Evolutionary conservation across 2,888 invertebrate species (phyloP), one percentile per base, ranked within the genome.

Genomic region (Drosophila lacicola): DNA sequence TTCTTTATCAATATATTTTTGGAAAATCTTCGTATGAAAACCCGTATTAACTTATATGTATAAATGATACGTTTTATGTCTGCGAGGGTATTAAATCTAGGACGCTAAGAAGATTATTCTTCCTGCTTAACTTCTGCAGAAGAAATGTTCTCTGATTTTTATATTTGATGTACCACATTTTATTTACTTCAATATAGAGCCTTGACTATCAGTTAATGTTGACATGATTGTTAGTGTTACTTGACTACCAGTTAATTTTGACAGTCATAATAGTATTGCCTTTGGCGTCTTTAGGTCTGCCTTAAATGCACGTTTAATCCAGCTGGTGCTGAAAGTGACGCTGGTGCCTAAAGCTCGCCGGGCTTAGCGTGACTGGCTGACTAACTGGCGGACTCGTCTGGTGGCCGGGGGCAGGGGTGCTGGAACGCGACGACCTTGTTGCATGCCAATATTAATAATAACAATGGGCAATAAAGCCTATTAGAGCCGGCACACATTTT

Each of bases 391-490:
- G 41, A 61, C 41, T 36, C 9, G 33, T 0, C 14, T 14, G 14
- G 25, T n/a, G 11, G 5, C 4, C 8, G 14, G 21, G 46, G 17
- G 50, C 19, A 6, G 17, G 11, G 17, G 14, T n/a, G 29, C 37
- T 58, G 61, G 61, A 73, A 33, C 58, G 75, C 71, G 78, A 66
- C 88, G 88, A 82, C 88, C 88, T 85, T 82, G 88, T 83, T 89
- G 83, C 90, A 83, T 83, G 83, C 88, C 83, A 83, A 83, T 83
- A 83, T 83, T 83, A 83, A 83, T 83, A 83, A 83, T 76, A 89
- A 85, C 90, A 88, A 89, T 79, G 77, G 82, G 83, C 89, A 79
- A 89, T 89, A 84, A 89, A 88, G 90, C 90, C 83, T 80, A 84
- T 84, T 84, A 84, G 88, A 85, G 63, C 83, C 90, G 89, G 90